phyloP scores from a whole-genome alignment of 1,140 invertebrate genomes.

The Hyles euphorbiae region DNA sequence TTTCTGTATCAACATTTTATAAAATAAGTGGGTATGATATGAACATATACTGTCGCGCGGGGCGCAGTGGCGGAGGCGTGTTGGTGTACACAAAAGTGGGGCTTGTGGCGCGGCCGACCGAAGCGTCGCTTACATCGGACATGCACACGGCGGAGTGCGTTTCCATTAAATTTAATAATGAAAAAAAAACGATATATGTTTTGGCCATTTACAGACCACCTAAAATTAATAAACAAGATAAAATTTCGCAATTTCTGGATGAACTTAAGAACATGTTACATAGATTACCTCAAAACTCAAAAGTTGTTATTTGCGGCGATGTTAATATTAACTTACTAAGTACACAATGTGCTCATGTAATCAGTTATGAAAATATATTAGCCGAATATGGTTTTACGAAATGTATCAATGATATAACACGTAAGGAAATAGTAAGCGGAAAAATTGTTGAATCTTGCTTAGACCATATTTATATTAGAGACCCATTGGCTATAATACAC shows the following conservation, averaged over 20 bases:
- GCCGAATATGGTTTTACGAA: slow-evolving; percentile 16
- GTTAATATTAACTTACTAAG: slow-evolving; percentile 20
- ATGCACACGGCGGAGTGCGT: no score
- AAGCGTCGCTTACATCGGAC: no score
- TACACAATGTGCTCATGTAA: slow-evolving; percentile 3
- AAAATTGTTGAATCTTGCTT: no score
- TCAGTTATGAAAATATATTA: slow-evolving; percentile 17
- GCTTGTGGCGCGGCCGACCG: no score
- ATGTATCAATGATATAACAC: slow-evolving; percentile 16
- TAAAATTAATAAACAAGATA: slow-evolving; percentile 10
- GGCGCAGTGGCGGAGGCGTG: no score
- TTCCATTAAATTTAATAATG: no score
- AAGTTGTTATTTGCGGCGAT: slow-evolving; percentile 18
- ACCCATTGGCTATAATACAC: no score
- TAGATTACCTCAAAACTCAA: neutral
- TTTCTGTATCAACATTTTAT: no score
- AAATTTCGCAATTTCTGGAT: slow-evolving; percentile 7
- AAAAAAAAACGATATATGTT: neutral
- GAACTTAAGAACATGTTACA: slow-evolving; percentile 8
- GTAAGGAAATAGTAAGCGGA: neutral
- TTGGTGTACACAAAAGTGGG: no score
- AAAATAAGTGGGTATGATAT: no score
- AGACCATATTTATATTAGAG: no score
- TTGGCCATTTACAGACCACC: slow-evolving; percentile 21
- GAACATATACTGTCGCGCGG: no score